Percentiles rank a stretch among this genome's conserved stretches.
These are phyloP conservation scores for Pseudomugil tenellus DNA, from an alignment of 2,797 vertebrate species.

Conservation along the genomic window DNA sequence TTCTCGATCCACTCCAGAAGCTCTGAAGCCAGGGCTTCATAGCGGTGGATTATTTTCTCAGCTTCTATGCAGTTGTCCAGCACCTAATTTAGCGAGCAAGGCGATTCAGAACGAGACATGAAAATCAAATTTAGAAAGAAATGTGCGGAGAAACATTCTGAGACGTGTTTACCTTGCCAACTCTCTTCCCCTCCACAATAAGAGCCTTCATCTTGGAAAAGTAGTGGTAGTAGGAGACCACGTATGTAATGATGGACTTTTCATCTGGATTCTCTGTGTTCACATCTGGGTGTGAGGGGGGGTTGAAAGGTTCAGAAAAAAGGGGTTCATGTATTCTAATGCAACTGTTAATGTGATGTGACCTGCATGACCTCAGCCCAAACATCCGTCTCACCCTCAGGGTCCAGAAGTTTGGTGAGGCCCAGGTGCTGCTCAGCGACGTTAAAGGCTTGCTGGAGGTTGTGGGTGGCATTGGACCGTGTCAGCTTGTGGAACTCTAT, in stretches of 20 bases:
- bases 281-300: conserved; percentile 81
- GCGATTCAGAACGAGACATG: not conserved
- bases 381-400: conserved; percentile 84
- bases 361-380: not conserved
- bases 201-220: conserved; percentile 99
- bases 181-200: conserved; percentile 94
- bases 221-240: conserved; percentile 97
- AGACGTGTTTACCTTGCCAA: conserved; percentile 88
- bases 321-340: not conserved
- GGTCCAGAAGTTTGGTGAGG: conserved; percentile 94
- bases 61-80: conserved; percentile 91
- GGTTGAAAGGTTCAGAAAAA: not conserved
- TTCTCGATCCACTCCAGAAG: conserved; percentile 93
- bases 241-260: conserved; percentile 97
- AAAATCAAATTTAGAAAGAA: too few species aligned
- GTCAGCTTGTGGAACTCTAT: conserved; percentile 93
- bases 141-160: too few species aligned
- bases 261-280: conserved; percentile 96
- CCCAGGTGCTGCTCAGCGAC: conserved; percentile 92
- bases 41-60: conserved; percentile 86
- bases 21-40: conserved; percentile 88
- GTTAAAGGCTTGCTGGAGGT: conserved; percentile 95
- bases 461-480: conserved; percentile 94
- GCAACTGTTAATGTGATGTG: not conserved
- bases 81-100: conserved; percentile 78